Conservation (phyloP, 92 coral and sea anemone genomes). For the Porites evermanni region DNA sequence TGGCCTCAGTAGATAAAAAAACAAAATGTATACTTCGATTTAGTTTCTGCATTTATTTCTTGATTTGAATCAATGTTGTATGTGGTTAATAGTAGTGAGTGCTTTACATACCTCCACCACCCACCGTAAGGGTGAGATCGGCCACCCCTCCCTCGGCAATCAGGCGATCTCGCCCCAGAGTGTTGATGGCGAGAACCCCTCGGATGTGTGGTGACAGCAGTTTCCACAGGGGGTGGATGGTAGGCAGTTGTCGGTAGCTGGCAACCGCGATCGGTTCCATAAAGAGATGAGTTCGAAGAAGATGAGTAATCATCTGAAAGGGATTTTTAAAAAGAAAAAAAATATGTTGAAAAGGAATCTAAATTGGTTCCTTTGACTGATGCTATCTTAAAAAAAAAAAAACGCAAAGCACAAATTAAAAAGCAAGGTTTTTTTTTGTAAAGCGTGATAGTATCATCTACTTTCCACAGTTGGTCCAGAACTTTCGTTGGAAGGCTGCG, state of each 20-base stretch:
- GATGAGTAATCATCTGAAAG: constrained; percentile 56
- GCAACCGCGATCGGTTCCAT: constrained; percentile 64
- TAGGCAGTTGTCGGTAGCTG: constrained; percentile 48
- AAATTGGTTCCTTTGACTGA: neutral
- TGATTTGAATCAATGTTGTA: neutral
- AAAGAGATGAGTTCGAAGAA: constrained; percentile 48
- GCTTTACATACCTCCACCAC: constrained; percentile 42
- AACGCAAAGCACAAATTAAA: too few species aligned
- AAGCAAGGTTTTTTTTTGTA: too few species aligned
- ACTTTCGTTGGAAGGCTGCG: too few species aligned
- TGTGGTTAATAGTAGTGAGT: neutral
- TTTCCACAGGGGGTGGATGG: constrained; percentile 55
- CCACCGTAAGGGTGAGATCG: constrained; percentile 37
- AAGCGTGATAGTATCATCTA: too few species aligned
- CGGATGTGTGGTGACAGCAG: constrained; percentile 51
- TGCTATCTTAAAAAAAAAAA: too few species aligned
- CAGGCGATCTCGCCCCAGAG: constrained; percentile 42
- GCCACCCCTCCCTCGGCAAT: constrained; percentile 53
- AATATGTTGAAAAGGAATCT: neutral
- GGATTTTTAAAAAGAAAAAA: neutral
- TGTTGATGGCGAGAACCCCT: constrained; percentile 55
- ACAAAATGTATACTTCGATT: too few species aligned
- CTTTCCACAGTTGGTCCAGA: too few species aligned
- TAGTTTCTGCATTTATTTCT: too few species aligned
- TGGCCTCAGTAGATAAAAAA: too few species aligned